These are phyloP conservation scores for Gopherus flavomarginatus DNA, from an alignment of 2,113 vertebrate genomes.

Conservation along the genomic window DNA sequence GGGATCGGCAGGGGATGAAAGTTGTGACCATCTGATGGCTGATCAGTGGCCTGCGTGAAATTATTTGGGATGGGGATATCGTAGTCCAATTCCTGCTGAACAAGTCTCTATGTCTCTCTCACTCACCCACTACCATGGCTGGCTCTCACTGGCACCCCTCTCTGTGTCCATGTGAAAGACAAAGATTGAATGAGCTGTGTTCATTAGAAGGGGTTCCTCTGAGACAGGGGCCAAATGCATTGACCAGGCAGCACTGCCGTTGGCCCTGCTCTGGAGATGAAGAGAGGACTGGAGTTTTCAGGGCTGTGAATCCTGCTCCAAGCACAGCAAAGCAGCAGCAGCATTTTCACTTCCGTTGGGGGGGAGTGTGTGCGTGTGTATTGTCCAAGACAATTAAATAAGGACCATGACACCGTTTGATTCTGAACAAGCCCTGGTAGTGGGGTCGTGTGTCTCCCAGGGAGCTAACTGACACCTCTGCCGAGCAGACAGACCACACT, in stretches of 20 bases:
- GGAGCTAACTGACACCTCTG: background rate
- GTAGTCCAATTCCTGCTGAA: background rate
- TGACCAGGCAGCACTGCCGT: background rate
- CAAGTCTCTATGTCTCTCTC: background rate
- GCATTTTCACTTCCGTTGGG: no score
- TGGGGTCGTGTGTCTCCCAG: background rate
- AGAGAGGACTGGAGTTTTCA: background rate
- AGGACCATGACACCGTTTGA: background rate
- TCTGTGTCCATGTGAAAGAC: background rate
- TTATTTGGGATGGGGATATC: background rate
- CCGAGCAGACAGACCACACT: background rate
- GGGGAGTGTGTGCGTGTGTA: no score
- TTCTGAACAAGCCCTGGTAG: background rate
- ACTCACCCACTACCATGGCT: background rate
- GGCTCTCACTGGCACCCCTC: background rate
- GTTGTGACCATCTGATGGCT: background rate
- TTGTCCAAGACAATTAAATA: background rate
- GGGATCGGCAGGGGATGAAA: background rate
- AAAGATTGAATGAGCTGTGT: background rate
- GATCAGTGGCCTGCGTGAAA: background rate
- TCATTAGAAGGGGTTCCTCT: background rate
- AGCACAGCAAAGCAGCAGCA: background rate
- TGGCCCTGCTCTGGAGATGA: background rate
- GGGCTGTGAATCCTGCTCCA: background rate
- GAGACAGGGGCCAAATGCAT: background rate